Evolutionary conservation across 2,888 invertebrate species (phyloP).

Genomic region (Trissolcus japonicus): DNA sequence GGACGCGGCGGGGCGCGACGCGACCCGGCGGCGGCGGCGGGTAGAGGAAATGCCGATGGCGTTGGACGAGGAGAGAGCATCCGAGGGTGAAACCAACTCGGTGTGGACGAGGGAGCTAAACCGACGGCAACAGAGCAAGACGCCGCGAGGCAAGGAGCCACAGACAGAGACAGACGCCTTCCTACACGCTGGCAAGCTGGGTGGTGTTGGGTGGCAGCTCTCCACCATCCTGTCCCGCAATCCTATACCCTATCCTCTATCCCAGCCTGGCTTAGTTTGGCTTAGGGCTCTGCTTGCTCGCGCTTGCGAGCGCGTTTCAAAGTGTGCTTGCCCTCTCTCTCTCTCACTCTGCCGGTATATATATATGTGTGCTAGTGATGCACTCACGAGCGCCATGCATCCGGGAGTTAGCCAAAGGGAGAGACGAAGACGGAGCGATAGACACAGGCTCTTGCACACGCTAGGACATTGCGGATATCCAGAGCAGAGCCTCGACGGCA

Average conservation of each 20-base stretch:
- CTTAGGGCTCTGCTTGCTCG: conserved; percentile 64
- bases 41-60: conserved; percentile 59
- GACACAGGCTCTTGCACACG: conserved; percentile 44
- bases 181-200: conserved; percentile 42
- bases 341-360: too few relatives aligned
- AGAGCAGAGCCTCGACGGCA: conserved; percentile 65
- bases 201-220: conserved; percentile 36
- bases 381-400: conserved; percentile 13
- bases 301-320: conserved; percentile 12
- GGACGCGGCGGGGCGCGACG: conserved; percentile 52
- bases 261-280: conserved; percentile 71
- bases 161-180: conserved; percentile 33
- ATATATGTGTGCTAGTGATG: conserved; percentile 7
- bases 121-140: conserved; percentile 49
- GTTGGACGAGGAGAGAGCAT: conserved; percentile 57
- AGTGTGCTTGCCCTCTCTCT: background rate
- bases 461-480: conserved; percentile 75
- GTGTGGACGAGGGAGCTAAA: conserved; percentile 52
- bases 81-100: conserved; percentile 42
- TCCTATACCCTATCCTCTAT: conserved; percentile 63
- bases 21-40: conserved; percentile 42
- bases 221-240: conserved; percentile 48
- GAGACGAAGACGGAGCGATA: conserved; percentile 66
- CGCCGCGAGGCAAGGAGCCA: conserved; percentile 38
- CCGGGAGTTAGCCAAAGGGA: conserved; percentile 55